Percentiles rank a stretch among this genome's conserved stretches.
Evolutionary conservation across 2,113 vertebrate species (phyloP).

Genomic region (Mandrillus leucophaeus): DNA sequence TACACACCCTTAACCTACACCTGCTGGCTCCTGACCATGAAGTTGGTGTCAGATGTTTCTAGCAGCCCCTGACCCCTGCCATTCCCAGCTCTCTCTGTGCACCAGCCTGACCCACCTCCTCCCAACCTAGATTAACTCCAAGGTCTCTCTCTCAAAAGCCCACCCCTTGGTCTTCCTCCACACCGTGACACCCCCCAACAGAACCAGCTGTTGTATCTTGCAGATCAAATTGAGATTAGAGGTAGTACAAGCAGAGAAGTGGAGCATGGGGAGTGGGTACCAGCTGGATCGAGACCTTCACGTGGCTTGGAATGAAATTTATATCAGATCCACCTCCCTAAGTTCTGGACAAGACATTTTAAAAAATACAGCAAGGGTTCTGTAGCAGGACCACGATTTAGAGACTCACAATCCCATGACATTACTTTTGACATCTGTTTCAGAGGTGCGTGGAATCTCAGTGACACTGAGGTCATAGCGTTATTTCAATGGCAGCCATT

Average conservation of each 20-base stretch:
- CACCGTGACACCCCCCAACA: neutral
- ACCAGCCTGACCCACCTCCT: neutral
- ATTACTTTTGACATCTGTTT: neutral
- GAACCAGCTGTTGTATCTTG: neutral
- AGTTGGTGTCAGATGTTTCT: neutral
- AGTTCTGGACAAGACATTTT: neutral
- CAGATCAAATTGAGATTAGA: neutral
- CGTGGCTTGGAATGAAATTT: neutral
- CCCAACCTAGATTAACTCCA: neutral
- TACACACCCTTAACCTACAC: neutral
- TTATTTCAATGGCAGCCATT: neutral
- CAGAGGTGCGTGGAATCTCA: neutral
- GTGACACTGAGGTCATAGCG: neutral
- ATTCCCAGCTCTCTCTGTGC: neutral
- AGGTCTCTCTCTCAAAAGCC: slow-evolving; percentile 64
- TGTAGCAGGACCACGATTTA: neutral
- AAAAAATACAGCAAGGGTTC: neutral
- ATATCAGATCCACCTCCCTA: neutral
- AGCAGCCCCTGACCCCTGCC: neutral
- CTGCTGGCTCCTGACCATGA: neutral
- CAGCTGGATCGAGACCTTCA: neutral
- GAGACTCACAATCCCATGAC: neutral
- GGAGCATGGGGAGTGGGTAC: neutral
- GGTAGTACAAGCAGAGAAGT: neutral
- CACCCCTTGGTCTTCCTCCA: neutral